Conservation (phyloP, 2,113 vertebrate genomes). For the Dromiciops gliroides region DNA sequence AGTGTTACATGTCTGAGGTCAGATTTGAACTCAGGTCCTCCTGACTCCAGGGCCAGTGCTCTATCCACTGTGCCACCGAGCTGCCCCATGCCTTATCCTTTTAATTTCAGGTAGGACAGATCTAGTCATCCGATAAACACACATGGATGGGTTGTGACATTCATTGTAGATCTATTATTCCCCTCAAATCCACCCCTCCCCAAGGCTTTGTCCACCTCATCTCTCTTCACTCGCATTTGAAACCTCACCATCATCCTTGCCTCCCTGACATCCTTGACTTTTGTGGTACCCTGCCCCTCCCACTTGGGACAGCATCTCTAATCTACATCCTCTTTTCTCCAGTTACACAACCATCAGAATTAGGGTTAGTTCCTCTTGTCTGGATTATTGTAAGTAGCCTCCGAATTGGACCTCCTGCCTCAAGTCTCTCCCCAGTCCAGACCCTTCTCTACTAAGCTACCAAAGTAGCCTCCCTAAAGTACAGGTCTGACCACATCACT, state of each 20-base stretch:
- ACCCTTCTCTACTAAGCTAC: neutral
- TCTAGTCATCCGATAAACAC: neutral
- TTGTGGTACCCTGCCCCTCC: no score
- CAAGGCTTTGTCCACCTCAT: neutral
- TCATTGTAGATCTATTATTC: neutral
- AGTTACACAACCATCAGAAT: neutral
- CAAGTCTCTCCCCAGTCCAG: neutral
- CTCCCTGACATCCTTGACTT: no score
- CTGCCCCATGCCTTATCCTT: no score
- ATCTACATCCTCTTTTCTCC: neutral
- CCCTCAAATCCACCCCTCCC: neutral
- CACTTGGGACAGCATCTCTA: neutral
- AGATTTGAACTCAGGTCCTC: no score
- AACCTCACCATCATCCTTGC: neutral
- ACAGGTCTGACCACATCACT: neutral
- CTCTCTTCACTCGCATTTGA: neutral
- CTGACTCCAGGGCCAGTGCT: no score
- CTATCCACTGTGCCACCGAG: no score
- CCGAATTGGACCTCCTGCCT: neutral
- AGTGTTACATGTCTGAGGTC: no score
- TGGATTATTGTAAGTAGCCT: neutral
- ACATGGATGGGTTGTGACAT: neutral
- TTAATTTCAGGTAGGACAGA: neutral
- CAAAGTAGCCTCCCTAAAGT: neutral
- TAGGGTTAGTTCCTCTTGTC: neutral